Evolutionary conservation across 2,888 invertebrate genomes (phyloP).

Genomic region (Lordiphosa andalusiaca): DNA sequence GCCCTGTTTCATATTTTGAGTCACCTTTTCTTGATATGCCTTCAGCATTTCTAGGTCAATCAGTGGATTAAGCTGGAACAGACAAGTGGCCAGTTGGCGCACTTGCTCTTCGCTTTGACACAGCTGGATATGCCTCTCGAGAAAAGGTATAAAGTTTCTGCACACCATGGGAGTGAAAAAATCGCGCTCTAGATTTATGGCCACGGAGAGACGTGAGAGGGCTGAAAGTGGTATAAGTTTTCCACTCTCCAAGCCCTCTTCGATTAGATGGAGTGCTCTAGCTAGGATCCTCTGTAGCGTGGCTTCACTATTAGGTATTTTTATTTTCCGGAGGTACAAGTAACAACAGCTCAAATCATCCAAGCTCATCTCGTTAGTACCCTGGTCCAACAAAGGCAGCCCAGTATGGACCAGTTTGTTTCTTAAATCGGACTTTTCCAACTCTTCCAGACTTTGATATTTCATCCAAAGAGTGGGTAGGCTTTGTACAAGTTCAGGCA

Average conservation of each 20-base stretch:
- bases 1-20: slow-evolving; percentile 71
- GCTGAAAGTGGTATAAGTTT: slow-evolving; percentile 74
- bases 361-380: slow-evolving; percentile 73
- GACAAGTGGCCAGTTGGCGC: slow-evolving; percentile 80
- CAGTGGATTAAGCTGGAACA: slow-evolving; percentile 79
- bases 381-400: slow-evolving; percentile 62
- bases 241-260: slow-evolving; percentile 30
- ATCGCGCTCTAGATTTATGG: slow-evolving; percentile 77
- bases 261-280: slow-evolving; percentile 64
- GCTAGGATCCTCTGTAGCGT: slow-evolving; percentile 77
- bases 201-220: slow-evolving; percentile 80
- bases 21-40: slow-evolving; percentile 77
- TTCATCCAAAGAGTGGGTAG: slow-evolving; percentile 58
- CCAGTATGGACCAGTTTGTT: slow-evolving; percentile 33
- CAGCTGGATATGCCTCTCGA: slow-evolving; percentile 73
- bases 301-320: slow-evolving; percentile 73
- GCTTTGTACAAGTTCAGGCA: slow-evolving; percentile 3
- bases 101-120: slow-evolving; percentile 79
- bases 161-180: slow-evolving; percentile 79
- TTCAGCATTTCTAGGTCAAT: slow-evolving; percentile 78
- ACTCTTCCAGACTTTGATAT: slow-evolving; percentile 30
- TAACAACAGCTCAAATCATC: slow-evolving; percentile 80
- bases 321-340: slow-evolving; percentile 81
- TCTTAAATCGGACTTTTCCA: slow-evolving; percentile 10
- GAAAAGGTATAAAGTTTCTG: slow-evolving; percentile 78